These are phyloP conservation scores for Acanthosepion lycidas DNA, from an alignment of 2,888 invertebrate species.

Conservation along the genomic window DNA sequence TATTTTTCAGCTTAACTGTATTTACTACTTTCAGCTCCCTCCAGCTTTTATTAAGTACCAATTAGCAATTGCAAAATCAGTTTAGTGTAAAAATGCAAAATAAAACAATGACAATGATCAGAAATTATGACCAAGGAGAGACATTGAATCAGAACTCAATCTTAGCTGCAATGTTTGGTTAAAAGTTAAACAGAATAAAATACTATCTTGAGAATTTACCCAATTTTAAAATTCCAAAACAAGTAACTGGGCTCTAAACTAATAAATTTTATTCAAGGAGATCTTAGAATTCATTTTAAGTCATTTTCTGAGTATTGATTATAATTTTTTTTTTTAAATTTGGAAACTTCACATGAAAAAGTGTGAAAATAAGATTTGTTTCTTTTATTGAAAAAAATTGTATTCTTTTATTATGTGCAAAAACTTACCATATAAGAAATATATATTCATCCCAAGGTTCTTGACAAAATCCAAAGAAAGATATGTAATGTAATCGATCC, in stretches of 20 bases:
- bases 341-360: too few relatives aligned
- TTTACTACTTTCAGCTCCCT: background rate
- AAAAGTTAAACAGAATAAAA: background rate
- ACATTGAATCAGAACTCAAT: background rate
- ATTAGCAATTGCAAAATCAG: background rate
- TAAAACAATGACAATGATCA: background rate
- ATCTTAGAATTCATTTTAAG: too few relatives aligned
- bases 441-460: too few relatives aligned
- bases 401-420: too few relatives aligned
- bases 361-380: too few relatives aligned
- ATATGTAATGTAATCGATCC: too few relatives aligned
- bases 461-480: too few relatives aligned
- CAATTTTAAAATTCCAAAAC: background rate
- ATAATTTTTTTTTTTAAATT: background rate
- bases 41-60: background rate
- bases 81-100: background rate
- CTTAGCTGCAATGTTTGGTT: background rate
- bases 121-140: background rate
- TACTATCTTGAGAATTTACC: background rate
- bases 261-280: background rate
- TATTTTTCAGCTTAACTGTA: background rate
- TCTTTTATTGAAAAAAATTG: too few relatives aligned
- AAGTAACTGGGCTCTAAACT: background rate
- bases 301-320: background rate
- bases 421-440: too few relatives aligned